Base-by-base conservation (phyloP, 2,888 invertebrate genomes). In the Hydropsyche betteni region DNA sequence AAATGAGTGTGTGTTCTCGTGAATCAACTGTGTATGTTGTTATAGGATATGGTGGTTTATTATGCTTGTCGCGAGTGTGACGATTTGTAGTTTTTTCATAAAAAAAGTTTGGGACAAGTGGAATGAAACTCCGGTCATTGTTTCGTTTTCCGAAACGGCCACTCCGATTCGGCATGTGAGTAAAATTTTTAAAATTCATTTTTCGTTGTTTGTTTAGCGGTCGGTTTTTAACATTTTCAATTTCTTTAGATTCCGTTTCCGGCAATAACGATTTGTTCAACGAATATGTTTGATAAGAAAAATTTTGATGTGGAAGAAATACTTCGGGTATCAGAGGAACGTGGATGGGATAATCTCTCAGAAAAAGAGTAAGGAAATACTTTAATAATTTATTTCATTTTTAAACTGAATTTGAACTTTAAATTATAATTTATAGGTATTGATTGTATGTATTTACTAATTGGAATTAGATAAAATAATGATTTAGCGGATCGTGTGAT, bases 161-260 rank as follows among this genome's bases (percentile, higher is more conserved):
- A 58, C 24, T 0, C 24, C 58, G 2, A 16, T 58, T 5, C 16
- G 58, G 58, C 24, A 58, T n/a, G 58, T 58, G 12, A 53, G 12
- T n/a, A 4, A 24, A 2, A 3, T 53, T 53, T 53, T 53, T 12
- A 1, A 10, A 8, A 51, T 10, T 4, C 1, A 16, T 53, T 10
- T 6, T 53, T 12, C 5, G 6, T 51, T 51, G 3, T 53, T 10
- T 24, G 2, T 6, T 14, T 1, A 58, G 16, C 0, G 3, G 24
- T 8, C 8, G 14, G 14, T 4, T 24, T 58, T 2, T 24, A 14
- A 5, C 0, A 24, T 4, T 6, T 24, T 24, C 24, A 2, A 24
- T 3, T 24, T 58, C 34, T 64, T 2, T 36, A 64, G 64, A 64
- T 64, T 64, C 64, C 64, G 10, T 64, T 64, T 64, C 64, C 64